Base-by-base conservation (phyloP, 2,113 vertebrate species). In the Salvelinus namaycush region DNA sequence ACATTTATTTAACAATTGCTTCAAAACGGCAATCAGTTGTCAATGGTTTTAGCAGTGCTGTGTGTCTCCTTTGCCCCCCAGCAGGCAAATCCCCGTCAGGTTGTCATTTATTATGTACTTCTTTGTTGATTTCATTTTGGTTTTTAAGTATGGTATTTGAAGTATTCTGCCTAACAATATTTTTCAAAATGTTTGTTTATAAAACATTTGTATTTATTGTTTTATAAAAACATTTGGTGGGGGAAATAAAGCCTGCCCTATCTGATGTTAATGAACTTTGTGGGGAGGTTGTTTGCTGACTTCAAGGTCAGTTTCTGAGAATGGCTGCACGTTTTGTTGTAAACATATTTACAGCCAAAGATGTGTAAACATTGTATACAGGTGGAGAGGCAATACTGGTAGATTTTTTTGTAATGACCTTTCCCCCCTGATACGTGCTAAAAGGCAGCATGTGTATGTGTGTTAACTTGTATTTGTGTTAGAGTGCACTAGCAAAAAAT, bases 251-350 rank as follows among this genome's bases (percentile, higher is more conserved):
- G 20, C 24, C 60, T 26, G 24, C 20, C 78, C 76, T 80, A 72
- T 84, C 82, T 88, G 86, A 87, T 72, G 79, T 81, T 91, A 84
- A 87, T 92, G 90, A 91, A 92, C 39, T 90, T 89, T 92, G 89
- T 76, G 73, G 83, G 81, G 79, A 13, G 78, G 76, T 86, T 93
- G 39, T 44, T 44, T 44, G 39, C 39, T 44, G 39, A 44, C 85
- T 88, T 86, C 91, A 92, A 93, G 92, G 92, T 92, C 89, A 80
- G 72, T 87, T 93, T 93, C 91, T 87, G 81, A 87, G 92, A 92
- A 94, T 77, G 79, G 81, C 75, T 65, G 86, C 79, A 39, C 78
- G 81, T 82, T 87, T 90, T 83, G 85, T 90, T 85, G 89, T 90
- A 84, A 91, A 94, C 89, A 91, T 87, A 91, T 93, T 92, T 92